phyloP scores from a whole-genome alignment of 2,113 vertebrate genomes.

The Panthera uncia region DNA sequence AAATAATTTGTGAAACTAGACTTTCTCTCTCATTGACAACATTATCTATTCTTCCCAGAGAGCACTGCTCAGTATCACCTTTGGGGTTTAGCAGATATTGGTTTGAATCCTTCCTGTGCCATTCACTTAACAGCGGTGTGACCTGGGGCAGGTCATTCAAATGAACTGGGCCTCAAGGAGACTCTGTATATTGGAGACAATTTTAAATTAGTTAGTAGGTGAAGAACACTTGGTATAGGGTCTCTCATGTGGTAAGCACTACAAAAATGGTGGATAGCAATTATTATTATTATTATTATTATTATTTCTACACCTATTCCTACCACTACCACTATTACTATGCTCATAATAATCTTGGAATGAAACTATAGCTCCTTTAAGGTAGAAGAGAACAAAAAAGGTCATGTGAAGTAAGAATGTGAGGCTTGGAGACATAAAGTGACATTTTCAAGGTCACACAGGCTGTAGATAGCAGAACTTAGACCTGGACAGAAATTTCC shows the following conservation, averaged over 20 bases:
- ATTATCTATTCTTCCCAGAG: neutral
- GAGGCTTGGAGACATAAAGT: neutral
- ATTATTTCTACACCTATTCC: neutral
- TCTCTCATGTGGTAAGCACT: neutral
- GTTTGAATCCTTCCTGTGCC: neutral
- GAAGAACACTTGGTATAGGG: neutral
- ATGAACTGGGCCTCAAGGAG: neutral
- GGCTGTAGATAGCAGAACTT: neutral
- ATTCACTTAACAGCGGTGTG: neutral
- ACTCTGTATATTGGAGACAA: neutral
- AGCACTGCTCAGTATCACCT: neutral
- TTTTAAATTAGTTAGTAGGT: neutral
- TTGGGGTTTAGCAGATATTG: neutral
- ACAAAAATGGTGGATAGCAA: neutral
- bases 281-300: neutral
- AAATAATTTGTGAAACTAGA: neutral
- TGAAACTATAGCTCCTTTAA: neutral
- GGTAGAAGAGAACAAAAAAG: neutral
- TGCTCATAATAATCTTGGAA: neutral
- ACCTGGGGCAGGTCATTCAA: neutral
- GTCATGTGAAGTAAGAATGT: neutral
- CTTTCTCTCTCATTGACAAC: neutral
- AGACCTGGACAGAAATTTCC: neutral
- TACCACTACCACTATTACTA: neutral
- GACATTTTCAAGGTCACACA: neutral